A percentile compares a stretch with the other conserved stretches of the same genome.
phyloP scores from a whole-genome alignment of 1,140 invertebrate genomes.

The Drosophila tristis region DNA sequence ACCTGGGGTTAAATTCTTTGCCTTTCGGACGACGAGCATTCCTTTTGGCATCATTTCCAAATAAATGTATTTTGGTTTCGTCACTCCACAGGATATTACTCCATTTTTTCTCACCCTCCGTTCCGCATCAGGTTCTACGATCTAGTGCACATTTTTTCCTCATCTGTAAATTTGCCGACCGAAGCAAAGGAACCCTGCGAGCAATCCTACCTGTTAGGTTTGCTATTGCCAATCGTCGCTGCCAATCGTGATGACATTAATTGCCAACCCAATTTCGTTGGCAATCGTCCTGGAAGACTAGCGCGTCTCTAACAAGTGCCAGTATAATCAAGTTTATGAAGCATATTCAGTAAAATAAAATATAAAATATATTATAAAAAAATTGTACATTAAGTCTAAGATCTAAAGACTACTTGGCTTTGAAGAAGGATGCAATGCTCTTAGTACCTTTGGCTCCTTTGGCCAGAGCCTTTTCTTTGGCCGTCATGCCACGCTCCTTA shows the following conservation, averaged over 20 bases:
- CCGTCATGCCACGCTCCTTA: conserved; percentile 85
- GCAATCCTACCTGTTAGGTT: not conserved
- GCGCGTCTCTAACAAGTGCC: no score
- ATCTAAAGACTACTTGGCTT: conserved; percentile 77
- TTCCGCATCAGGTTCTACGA: conserved; percentile 7
- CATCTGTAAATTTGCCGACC: not conserved
- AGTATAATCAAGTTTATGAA: no score
- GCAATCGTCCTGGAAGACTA: conserved; percentile 5
- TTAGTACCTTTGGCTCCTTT: conserved; percentile 90
- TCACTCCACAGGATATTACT: conserved; percentile 11
- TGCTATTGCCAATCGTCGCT: no score
- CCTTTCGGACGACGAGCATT: not conserved
- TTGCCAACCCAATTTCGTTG: not conserved
- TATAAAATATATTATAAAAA: not conserved
- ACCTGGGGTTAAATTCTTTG: not conserved
- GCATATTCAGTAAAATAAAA: no score
- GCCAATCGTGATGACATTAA: not conserved
- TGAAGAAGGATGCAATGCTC: conserved; percentile 90
- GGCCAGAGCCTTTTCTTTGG: conserved; percentile 89
- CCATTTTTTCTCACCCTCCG: conserved; percentile 15
- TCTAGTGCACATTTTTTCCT: not conserved
- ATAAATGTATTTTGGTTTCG: not conserved
- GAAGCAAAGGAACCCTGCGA: conserved; percentile 4
- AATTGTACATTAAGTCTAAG: not conserved
- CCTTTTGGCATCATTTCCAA: no score